Conservation (phyloP, 2,888 invertebrate genomes). For the Dryomyza anilis region DNA sequence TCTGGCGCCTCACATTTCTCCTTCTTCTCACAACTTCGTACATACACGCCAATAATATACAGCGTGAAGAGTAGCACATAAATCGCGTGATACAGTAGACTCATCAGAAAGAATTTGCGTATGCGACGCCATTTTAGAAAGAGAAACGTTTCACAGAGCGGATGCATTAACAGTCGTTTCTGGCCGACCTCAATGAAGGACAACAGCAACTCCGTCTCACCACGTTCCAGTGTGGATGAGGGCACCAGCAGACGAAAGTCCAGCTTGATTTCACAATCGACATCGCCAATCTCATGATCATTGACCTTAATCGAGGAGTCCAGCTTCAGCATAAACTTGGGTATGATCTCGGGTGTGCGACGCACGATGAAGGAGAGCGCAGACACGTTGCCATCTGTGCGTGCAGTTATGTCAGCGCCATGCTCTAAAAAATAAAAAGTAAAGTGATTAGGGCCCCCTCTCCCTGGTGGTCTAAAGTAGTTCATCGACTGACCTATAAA, state of each 20-base stretch:
- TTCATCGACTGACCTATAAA: conserved; percentile 68
- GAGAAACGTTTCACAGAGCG: conserved; percentile 82
- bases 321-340: conserved; percentile 72
- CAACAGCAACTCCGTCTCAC: conserved; percentile 73
- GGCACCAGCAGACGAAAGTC: conserved; percentile 71
- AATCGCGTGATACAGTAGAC: conserved; percentile 76
- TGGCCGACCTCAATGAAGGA: conserved; percentile 81
- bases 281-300: conserved; percentile 84
- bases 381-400: conserved; percentile 81
- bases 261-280: conserved; percentile 80
- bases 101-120: conserved; percentile 79
- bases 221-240: conserved; percentile 65
- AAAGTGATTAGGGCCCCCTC: background rate
- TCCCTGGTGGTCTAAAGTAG: no score
- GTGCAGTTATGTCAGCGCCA: conserved; percentile 80
- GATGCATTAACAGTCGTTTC: conserved; percentile 79
- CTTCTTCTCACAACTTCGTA: conserved; percentile 49
- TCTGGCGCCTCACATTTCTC: conserved; percentile 47
- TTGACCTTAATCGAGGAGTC: conserved; percentile 78
- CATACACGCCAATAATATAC: conserved; percentile 69
- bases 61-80: conserved; percentile 77
- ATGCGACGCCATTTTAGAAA: conserved; percentile 84
- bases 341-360: conserved; percentile 82
- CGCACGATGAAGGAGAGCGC: conserved; percentile 81
- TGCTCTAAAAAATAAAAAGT: conserved; percentile 63